phyloP scores from a whole-genome alignment of 2,888 invertebrate species.

The Platerodrilus igneus region DNA sequence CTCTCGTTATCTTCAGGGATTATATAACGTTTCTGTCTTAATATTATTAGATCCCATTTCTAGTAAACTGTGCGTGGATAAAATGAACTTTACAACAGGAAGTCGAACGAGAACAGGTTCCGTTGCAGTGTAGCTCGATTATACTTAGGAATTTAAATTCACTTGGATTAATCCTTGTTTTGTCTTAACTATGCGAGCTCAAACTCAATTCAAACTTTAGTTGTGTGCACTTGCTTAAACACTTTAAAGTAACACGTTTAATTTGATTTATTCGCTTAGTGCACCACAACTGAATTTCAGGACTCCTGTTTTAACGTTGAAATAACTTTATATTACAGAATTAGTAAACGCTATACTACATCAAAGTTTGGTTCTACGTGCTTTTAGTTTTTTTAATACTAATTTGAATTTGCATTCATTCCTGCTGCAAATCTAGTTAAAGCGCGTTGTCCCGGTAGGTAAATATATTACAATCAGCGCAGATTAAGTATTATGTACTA shows the following conservation, averaged over 20 bases:
- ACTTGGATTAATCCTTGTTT: slow-evolving; percentile 30
- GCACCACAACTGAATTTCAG: slow-evolving; percentile 6
- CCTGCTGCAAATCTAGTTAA: too few relatives aligned
- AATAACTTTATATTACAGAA: too few relatives aligned
- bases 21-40: slow-evolving; percentile 5
- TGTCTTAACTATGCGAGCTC: slow-evolving; percentile 15
- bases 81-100: slow-evolving; percentile 20
- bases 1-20: slow-evolving; percentile 13
- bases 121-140: slow-evolving; percentile 34
- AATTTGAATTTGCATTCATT: too few relatives aligned
- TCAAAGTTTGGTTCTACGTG: too few relatives aligned
- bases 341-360: too few relatives aligned
- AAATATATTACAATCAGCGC: too few relatives aligned
- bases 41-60: too few relatives aligned
- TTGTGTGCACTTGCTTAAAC: slow-evolving; percentile 2
- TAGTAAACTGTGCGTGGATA: slow-evolving; percentile 10
- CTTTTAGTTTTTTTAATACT: too few relatives aligned
- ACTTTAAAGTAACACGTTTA: slow-evolving; percentile 10
- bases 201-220: slow-evolving; percentile 5
- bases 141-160: slow-evolving; percentile 33
- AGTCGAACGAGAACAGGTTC: slow-evolving; percentile 27
- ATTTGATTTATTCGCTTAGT: slow-evolving; percentile 11
- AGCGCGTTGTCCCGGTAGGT: too few relatives aligned
- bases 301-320: too few relatives aligned
- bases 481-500: too few relatives aligned